These are phyloP conservation scores for Lissonota sp. DNA, from an alignment of 2,888 invertebrate species.

Conservation along the genomic window DNA sequence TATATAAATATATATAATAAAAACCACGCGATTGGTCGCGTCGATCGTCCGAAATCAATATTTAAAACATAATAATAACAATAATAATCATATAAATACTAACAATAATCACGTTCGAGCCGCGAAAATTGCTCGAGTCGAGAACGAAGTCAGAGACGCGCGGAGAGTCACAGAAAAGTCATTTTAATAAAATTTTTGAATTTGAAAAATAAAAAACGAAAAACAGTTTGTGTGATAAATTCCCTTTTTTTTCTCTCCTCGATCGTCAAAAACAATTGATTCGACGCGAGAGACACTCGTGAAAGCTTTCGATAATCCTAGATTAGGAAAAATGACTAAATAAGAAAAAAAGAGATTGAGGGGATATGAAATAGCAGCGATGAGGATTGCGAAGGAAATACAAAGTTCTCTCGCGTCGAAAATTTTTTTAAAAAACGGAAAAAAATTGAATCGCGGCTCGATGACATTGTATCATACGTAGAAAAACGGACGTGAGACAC, in stretches of 20 bases:
- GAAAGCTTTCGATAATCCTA: no score
- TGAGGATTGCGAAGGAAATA: not conserved
- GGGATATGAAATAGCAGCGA: not conserved
- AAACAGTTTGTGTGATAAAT: not conserved
- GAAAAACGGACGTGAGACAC: slow-evolving; percentile 52
- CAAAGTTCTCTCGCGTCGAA: slow-evolving; percentile 46
- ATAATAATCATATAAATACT: slow-evolving; percentile 27
- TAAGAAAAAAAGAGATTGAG: not conserved
- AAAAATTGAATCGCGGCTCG: slow-evolving; percentile 55
- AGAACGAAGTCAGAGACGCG: slow-evolving; percentile 17
- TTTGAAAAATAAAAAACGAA: not conserved
- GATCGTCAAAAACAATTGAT: not conserved
- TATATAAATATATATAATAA: not conserved
- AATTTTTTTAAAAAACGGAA: slow-evolving; percentile 18
- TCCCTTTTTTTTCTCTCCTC: slow-evolving; percentile 4
- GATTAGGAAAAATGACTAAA: no score
- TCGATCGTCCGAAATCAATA: slow-evolving; percentile 49
- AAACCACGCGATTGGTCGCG: slow-evolving; percentile 41
- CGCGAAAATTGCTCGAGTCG: slow-evolving; percentile 20
- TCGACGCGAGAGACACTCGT: no score
- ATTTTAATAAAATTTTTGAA: not conserved
- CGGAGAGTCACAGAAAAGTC: slow-evolving; percentile 18
- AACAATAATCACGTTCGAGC: slow-evolving; percentile 47
- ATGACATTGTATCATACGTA: slow-evolving; percentile 57
- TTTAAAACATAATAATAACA: slow-evolving; percentile 13